A percentile compares a stretch with the other conserved stretches of the same genome.
Evolutionary conservation across 2,888 invertebrate genomes (phyloP).

Genomic region (Nasonovia ribisnigri): DNA sequence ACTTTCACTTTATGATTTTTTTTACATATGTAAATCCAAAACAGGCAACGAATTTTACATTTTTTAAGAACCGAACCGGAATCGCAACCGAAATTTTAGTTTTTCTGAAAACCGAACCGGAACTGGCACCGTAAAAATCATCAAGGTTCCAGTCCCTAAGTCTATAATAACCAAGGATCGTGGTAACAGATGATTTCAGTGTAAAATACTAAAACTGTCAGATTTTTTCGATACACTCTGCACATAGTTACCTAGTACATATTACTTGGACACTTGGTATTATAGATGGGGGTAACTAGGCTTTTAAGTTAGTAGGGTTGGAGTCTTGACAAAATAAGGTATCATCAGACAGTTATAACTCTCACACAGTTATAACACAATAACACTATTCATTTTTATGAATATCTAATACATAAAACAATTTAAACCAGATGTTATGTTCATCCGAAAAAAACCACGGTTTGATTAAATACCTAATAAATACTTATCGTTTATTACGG

Average conservation of each 20-base stretch:
- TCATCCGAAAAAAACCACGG: background rate
- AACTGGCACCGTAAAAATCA: no score
- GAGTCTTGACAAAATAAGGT: background rate
- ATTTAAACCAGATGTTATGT: no score
- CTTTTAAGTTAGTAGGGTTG: background rate
- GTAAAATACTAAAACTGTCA: background rate
- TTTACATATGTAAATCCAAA: no score
- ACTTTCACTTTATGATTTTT: no score
- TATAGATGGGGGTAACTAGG: background rate
- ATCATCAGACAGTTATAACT: background rate
- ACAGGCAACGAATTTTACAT: no score
- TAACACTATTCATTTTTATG: background rate
- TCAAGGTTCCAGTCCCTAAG: no score
- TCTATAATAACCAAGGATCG: no score
- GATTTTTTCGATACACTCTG: background rate
- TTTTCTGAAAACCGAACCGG: no score
- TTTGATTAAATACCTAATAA: background rate
- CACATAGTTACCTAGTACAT: no score
- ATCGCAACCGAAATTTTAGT: no score
- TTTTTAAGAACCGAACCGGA: no score
- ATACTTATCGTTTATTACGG: background rate
- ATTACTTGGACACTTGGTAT: background rate
- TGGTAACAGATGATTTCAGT: no score
- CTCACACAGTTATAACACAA: background rate
- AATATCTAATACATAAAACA: background rate